Evolutionary conservation across 2,113 vertebrate genomes (phyloP).

Genomic region (Atractosteus spatula): DNA sequence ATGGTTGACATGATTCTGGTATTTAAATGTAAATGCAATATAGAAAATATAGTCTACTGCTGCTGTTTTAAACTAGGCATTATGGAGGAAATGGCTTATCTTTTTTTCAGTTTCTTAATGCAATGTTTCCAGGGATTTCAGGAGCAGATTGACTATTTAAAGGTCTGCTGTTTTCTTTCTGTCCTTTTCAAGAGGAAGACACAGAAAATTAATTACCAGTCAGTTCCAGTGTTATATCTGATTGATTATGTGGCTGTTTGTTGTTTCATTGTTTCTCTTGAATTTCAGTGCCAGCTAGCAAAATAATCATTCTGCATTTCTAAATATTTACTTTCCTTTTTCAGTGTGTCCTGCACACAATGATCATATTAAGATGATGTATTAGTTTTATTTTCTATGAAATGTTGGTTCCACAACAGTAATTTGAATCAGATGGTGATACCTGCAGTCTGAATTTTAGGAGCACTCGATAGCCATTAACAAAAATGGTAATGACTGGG

Average conservation of each 20-base stretch:
- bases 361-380: conserved; percentile 71
- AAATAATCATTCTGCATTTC: conserved; percentile 43
- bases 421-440: conserved; percentile 65
- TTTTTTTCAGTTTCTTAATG: too few relatives aligned
- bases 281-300: conserved; percentile 56
- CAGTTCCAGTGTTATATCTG: conserved; percentile 17
- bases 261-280: conserved; percentile 51
- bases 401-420: conserved; percentile 65
- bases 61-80: too few relatives aligned
- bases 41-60: too few relatives aligned
- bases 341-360: conserved; percentile 54
- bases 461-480: conserved; percentile 58
- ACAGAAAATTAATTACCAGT: conserved; percentile 44
- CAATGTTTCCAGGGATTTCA: too few relatives aligned
- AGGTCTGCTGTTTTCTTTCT: neutral
- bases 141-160: too few relatives aligned
- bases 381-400: conserved; percentile 70
- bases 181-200: conserved; percentile 41
- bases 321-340: conserved; percentile 57
- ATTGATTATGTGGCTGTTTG: conserved; percentile 49
- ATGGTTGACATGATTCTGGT: too few relatives aligned
- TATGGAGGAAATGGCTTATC: too few relatives aligned
- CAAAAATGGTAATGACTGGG: conserved; percentile 50
- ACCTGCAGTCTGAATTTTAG: conserved; percentile 61
- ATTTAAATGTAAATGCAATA: too few relatives aligned